Evolutionary conservation across 2,888 invertebrate genomes (phyloP), one percentile per base, ranked within the genome.

Genomic region (Sminthurinus aureus): DNA sequence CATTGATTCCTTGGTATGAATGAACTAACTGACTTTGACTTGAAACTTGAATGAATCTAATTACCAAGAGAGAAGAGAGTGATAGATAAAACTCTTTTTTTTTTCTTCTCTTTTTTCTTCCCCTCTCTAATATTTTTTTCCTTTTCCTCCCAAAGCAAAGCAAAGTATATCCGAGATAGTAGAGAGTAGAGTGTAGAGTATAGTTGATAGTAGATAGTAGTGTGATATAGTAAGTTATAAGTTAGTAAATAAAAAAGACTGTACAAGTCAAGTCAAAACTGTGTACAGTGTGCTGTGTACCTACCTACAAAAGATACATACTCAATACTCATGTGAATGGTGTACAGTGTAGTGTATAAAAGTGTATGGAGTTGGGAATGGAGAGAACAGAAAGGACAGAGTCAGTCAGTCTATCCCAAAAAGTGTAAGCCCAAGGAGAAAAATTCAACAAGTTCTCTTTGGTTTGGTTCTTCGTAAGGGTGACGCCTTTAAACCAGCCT

Each of bases 1-100:
- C 83, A 83, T 83, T 83, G 83, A 83, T 83, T 79, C 73, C 79
- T 58, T 71, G 79, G 8, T 83, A 83, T 83, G 83, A 83, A 83
- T 83, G 83, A 83, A 81, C 38, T 38, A 38, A 38, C 38, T 38
- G 38, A 38, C 73, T 81, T n/a, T n/a, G n/a, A n/a, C n/a, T n/a
- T n/a, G n/a, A n/a, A 22, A 73, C 73, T 81, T 81, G 58, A 81
- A 81, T 81, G 80, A 81, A 81, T 73, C 80, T 81, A 81, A 81
- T 81, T 81, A 81, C 80, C 67, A 75, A 75, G 51, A 51, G 38
- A 38, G 38, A 38, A 38, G 38, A 38, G 38, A 38, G 38, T 38
- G 38, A 38, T 38, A 79, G 80, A 81, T 73, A 81, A 73, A 81
- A 71, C 58, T 58, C 18, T 58, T 58, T 58, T 58, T 58, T 64